phyloP scores from a whole-genome alignment of 2,888 invertebrate genomes.

The Lasioglossum villosulum region DNA sequence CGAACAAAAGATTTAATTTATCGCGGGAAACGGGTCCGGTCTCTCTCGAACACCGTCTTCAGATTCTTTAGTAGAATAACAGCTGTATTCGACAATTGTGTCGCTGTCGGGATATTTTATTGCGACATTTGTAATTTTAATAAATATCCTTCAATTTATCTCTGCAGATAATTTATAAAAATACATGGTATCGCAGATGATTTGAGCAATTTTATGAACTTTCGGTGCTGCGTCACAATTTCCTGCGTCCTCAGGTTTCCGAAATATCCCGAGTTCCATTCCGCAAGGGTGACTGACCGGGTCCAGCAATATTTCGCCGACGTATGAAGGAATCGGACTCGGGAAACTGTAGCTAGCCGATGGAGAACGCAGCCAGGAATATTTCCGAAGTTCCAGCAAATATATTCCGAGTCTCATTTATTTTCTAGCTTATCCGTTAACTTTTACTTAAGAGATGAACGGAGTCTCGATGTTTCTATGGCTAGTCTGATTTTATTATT shows the following conservation, averaged over 20 bases:
- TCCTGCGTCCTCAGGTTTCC: neutral
- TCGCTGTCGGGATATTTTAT: neutral
- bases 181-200: neutral
- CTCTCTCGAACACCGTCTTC: neutral
- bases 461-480: neutral
- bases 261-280: neutral
- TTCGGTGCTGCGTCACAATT: neutral
- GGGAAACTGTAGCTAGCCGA: neutral
- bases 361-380: neutral
- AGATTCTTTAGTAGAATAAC: neutral
- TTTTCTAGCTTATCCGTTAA: neutral
- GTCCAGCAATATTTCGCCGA: neutral
- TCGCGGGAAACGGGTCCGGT: neutral
- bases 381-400: neutral
- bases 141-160: no score
- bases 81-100: neutral
- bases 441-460: neutral
- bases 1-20: slow-evolving; percentile 33
- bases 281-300: neutral
- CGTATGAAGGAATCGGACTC: neutral
- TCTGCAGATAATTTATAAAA: neutral
- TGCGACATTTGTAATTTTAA: no score
- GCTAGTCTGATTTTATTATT: neutral
- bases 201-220: neutral
- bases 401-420: neutral